These are phyloP conservation scores for Lynx canadensis DNA, from an alignment of 2,113 vertebrate genomes.

Conservation along the genomic window DNA sequence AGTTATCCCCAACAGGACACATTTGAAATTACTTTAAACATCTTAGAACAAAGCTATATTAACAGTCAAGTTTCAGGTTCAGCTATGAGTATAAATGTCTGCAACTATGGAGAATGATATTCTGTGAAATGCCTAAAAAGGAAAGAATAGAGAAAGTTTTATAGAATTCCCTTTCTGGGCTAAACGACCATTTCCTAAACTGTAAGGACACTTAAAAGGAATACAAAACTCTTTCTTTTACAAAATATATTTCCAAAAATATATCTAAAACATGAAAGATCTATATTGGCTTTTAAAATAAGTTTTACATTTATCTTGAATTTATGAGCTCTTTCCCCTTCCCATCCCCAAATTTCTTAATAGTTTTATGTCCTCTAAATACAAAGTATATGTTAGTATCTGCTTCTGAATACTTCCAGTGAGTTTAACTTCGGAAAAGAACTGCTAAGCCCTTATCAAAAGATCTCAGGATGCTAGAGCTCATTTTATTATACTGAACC, in stretches of 20 bases:
- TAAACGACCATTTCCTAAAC: background rate
- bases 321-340: background rate
- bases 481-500: background rate
- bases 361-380: background rate
- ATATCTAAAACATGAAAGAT: slow-evolving; percentile 11
- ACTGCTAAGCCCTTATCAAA: background rate
- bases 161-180: background rate
- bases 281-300: slow-evolving; percentile 2
- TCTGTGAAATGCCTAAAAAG: background rate
- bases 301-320: slow-evolving; percentile 26
- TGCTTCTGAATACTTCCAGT: slow-evolving; percentile 14
- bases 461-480: background rate
- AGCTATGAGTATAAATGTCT: background rate
- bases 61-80: background rate
- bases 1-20: background rate
- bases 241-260: background rate
- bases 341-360: background rate
- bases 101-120: background rate
- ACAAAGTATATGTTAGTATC: background rate
- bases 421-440: slow-evolving; percentile 40
- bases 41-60: background rate
- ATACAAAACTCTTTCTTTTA: slow-evolving; percentile 38
- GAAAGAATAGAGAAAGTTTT: background rate
- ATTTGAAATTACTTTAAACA: background rate
- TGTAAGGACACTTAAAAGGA: background rate